Evolutionary conservation across 1,140 invertebrate genomes (phyloP).

Genomic region (Sarcophaga bullata): DNA sequence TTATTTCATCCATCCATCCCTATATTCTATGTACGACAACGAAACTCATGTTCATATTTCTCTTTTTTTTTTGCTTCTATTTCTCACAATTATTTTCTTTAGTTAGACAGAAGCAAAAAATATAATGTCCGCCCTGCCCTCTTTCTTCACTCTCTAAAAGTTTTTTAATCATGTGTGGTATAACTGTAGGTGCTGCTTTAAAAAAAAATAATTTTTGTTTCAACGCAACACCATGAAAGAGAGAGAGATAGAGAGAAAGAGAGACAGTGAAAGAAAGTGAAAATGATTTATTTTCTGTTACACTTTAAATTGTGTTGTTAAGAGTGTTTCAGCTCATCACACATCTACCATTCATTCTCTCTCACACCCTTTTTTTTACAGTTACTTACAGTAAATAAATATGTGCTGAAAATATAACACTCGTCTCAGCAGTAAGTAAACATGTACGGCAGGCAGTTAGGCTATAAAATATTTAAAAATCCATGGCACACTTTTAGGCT

Average conservation of each 20-base stretch:
- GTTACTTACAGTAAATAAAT: slow-evolving; percentile 17
- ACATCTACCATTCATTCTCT: too few species aligned
- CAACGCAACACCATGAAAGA: too few species aligned
- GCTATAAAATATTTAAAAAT: slow-evolving; percentile 1
- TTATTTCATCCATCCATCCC: not conserved
- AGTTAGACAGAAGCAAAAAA: not conserved
- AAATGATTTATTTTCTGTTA: not conserved
- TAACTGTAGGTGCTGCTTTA: not conserved
- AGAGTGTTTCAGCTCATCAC: not conserved
- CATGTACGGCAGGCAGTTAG: not conserved
- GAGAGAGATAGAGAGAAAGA: too few species aligned
- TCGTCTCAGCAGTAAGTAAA: not conserved
- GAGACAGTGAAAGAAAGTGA: too few species aligned
- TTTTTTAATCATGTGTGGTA: slow-evolving; percentile 33
- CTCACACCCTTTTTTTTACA: not conserved
- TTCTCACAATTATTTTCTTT: not conserved
- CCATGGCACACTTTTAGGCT: slow-evolving; percentile 7
- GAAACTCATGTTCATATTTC: not conserved
- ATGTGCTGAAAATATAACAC: not conserved
- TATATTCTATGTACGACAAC: too few species aligned
- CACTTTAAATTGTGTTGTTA: slow-evolving; percentile 32
- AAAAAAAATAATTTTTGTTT: not conserved
- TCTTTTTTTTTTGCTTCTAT: not conserved
- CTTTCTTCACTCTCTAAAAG: not conserved
- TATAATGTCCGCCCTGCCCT: not conserved